A percentile compares a stretch with the other conserved stretches of the same genome.
Evolutionary conservation across 2,113 vertebrate species (phyloP).

Genomic region (Rallus limicola): DNA sequence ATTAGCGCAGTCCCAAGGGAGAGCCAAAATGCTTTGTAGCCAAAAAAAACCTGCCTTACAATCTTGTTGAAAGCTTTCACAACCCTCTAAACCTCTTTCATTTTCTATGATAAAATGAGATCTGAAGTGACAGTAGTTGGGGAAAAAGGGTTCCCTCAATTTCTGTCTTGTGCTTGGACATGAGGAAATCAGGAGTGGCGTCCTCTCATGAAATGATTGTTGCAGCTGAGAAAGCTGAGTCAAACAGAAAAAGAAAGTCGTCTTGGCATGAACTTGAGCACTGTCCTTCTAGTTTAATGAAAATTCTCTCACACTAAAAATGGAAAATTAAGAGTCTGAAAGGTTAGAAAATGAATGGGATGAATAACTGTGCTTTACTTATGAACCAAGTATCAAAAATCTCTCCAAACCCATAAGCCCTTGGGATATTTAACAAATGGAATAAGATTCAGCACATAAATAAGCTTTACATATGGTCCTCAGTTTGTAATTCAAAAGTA

Average conservation of each 20-base stretch:
- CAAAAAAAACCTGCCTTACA: not conserved
- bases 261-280: not conserved
- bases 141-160: not conserved
- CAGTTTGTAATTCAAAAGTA: not conserved
- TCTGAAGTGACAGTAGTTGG: not conserved
- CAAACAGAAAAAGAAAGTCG: not conserved
- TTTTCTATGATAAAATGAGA: not conserved
- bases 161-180: not conserved
- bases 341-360: not conserved
- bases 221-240: not conserved
- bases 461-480: not conserved
- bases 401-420: not conserved
- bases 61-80: constrained; percentile 25
- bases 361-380: not conserved
- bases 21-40: constrained; percentile 4
- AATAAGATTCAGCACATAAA: not conserved
- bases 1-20: not conserved
- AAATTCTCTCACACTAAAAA: not conserved
- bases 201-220: not conserved
- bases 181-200: not conserved
- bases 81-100: not conserved
- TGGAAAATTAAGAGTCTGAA: not conserved
- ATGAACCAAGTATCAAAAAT: not conserved
- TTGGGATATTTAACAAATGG: not conserved
- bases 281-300: not conserved